These are phyloP conservation scores for Microplitis demolitor DNA, from an alignment of 1,140 invertebrate species.

Conservation along the genomic window DNA sequence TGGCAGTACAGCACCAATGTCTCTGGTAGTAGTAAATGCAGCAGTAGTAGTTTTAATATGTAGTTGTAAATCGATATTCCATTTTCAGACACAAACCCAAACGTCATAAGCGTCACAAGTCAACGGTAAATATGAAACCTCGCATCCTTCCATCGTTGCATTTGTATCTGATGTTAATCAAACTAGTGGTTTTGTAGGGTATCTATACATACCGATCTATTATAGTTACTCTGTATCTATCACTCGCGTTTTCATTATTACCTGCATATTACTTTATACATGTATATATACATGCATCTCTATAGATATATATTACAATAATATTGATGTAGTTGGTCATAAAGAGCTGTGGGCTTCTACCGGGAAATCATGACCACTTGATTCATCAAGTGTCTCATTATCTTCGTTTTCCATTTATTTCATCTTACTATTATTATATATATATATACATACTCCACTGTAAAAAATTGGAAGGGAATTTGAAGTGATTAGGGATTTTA, in stretches of 20 bases:
- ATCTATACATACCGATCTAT: not conserved
- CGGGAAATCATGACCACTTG: not conserved
- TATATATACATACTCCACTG: no score
- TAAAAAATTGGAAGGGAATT: no score
- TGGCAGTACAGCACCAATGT: no score
- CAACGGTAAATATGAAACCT: not conserved
- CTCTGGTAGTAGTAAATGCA: no score
- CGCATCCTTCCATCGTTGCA: not conserved
- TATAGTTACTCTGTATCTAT: not conserved
- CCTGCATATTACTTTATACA: not conserved
- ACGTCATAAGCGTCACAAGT: not conserved
- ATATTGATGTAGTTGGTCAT: not conserved
- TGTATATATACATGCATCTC: no score
- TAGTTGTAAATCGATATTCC: conserved; percentile 12
- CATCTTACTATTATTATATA: no score
- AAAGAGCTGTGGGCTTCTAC: not conserved
- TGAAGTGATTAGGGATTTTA: no score
- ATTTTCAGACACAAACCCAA: conserved; percentile 13
- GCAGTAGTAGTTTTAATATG: no score
- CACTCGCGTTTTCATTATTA: not conserved
- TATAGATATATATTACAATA: not conserved
- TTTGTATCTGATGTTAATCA: not conserved
- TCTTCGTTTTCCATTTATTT: no score
- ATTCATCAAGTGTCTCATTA: no score
- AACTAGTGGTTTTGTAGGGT: not conserved